phyloP scores from a whole-genome alignment of 1,140 invertebrate genomes.

The Ceratina calcarata region DNA sequence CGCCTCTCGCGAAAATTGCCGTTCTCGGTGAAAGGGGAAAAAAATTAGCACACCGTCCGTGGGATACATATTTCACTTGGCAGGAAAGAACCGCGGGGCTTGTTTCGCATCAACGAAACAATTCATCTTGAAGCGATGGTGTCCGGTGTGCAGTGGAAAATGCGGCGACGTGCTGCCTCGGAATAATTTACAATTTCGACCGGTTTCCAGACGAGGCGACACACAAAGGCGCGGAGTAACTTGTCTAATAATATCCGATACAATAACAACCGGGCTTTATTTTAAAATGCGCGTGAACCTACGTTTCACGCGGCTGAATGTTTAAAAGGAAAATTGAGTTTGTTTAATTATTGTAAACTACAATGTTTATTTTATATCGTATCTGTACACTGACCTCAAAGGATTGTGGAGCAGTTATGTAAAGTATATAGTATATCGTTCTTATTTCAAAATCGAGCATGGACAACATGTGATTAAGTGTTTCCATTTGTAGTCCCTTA shows the following conservation, averaged over 20 bases:
- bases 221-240: neutral
- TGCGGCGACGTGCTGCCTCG: neutral
- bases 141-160: conserved; percentile 7
- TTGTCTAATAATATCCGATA: conserved; percentile 19
- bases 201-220: neutral
- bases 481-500: too few relatives aligned
- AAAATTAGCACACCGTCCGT: conserved; percentile 1
- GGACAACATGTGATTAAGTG: too few relatives aligned
- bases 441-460: too few relatives aligned
- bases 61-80: conserved; percentile 34
- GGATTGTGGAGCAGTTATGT: too few relatives aligned
- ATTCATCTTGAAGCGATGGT: conserved; percentile 33
- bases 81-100: neutral
- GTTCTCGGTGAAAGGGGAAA: conserved; percentile 12
- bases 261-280: conserved; percentile 31
- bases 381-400: too few relatives aligned
- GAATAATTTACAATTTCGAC: conserved; percentile 49
- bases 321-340: too few relatives aligned
- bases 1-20: conserved; percentile 17
- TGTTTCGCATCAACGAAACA: conserved; percentile 38
- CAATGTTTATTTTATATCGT: too few relatives aligned
- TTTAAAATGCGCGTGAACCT: neutral
- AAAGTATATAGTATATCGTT: too few relatives aligned
- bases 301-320: too few relatives aligned
- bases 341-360: too few relatives aligned